phyloP scores from a whole-genome alignment of 1,140 invertebrate genomes.

The Drosophila repletoides region DNA sequence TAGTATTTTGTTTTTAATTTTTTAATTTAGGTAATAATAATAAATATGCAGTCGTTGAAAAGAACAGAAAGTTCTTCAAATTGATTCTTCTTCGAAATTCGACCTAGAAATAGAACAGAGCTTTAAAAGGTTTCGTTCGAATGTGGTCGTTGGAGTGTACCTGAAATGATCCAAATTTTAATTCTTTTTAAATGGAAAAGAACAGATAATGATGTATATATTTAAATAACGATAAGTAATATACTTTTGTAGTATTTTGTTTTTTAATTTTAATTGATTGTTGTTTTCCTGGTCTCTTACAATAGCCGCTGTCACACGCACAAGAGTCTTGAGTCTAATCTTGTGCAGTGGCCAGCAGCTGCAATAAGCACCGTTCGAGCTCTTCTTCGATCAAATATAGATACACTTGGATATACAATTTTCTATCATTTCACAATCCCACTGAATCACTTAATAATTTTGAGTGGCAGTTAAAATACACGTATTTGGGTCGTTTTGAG shows the following conservation, averaged over 20 bases:
- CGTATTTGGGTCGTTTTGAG: background rate
- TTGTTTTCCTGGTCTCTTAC: slow-evolving; percentile 86
- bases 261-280: no score
- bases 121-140: no score
- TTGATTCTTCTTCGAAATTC: no score
- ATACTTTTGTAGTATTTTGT: background rate
- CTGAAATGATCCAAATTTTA: no score
- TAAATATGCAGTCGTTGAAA: no score
- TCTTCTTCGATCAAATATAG: background rate
- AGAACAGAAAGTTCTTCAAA: no score
- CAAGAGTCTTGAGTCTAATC: slow-evolving; percentile 95
- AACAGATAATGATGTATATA: no score
- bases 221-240: background rate
- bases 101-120: no score
- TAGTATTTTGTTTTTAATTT: no score
- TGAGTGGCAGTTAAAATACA: background rate
- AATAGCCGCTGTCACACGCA: slow-evolving; percentile 98
- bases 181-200: no score
- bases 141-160: no score
- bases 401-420: background rate
- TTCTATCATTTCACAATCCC: background rate
- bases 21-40: no score
- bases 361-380: slow-evolving; percentile 87
- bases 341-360: slow-evolving; percentile 98
- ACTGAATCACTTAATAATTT: slow-evolving; percentile 9